phyloP scores from a whole-genome alignment of 1,140 invertebrate genomes.

The Drosophila ohnishii region DNA sequence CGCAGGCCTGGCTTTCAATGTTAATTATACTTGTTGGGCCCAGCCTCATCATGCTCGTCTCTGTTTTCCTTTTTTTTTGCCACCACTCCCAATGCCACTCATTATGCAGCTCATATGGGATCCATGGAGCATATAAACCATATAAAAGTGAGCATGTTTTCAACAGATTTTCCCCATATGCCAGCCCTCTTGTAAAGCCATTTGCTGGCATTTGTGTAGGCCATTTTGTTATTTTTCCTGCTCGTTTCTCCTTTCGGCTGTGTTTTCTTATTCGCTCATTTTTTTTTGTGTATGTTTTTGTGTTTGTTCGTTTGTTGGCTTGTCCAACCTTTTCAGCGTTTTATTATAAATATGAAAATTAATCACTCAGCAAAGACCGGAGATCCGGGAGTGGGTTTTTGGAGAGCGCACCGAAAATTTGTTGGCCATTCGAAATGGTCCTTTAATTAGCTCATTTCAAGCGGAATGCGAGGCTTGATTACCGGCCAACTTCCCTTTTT shows the following conservation, averaged over 20 bases:
- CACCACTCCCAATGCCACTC: slow-evolving; percentile 37
- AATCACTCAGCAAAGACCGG: slow-evolving; percentile 60
- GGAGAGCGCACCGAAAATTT: slow-evolving; percentile 53
- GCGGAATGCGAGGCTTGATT: slow-evolving; percentile 47
- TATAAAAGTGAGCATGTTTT: slow-evolving; percentile 63
- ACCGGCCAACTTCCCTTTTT: slow-evolving; percentile 21
- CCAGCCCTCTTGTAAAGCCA: slow-evolving; percentile 42
- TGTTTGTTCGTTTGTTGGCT: slow-evolving; percentile 23
- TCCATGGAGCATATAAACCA: slow-evolving; percentile 69
- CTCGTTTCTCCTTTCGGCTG: slow-evolving; percentile 12
- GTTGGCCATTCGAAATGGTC: slow-evolving; percentile 65
- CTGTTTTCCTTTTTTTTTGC: not conserved
- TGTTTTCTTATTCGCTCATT: slow-evolving; percentile 4
- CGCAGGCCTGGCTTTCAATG: slow-evolving; percentile 58
- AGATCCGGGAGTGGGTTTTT: not conserved
- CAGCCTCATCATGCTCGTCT: slow-evolving; percentile 35
- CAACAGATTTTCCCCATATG: slow-evolving; percentile 52
- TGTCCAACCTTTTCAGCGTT: slow-evolving; percentile 50
- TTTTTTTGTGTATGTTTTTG: not conserved
- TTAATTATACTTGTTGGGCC: slow-evolving; percentile 70
- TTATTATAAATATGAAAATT: slow-evolving; percentile 78
- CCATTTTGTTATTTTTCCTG: slow-evolving; percentile 44
- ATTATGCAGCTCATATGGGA: slow-evolving; percentile 60
- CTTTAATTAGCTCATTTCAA: slow-evolving; percentile 72
- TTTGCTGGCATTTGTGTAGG: slow-evolving; percentile 58